Base-by-base conservation (phyloP, 1,140 invertebrate species). In the Pseudomyrmex gracilis region DNA sequence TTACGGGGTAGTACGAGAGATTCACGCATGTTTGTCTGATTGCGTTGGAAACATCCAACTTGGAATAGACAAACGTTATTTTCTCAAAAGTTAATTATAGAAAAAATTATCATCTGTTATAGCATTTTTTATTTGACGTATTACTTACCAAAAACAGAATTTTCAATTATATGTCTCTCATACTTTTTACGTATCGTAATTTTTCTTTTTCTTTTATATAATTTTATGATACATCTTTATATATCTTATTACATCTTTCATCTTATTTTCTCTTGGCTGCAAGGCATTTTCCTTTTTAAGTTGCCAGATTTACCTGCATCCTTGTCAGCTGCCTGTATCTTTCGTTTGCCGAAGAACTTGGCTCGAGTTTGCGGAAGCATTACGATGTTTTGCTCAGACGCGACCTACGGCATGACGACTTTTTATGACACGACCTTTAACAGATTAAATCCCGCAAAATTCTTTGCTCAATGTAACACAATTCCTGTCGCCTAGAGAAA, bases 281-380 rank as follows among this genome's bases (percentile, higher is more conserved):
- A 63, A 74, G 73, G 7, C 10, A 74, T 47, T 74, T 9, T 47
- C 13, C 22, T 63, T 61, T 74, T 49, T 58, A 63, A n/a, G 43
- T 63, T 45, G 20, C n/a, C 43, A 63, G 58, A 64, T 74, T 74
- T 74, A 47, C 73, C 43, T 47, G 43, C 45, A 47, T 74, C 73
- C 10, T 74, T 63, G 57, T 47, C 58, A 61, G 22, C 10, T 73
- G 71, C 43, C 10, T 22, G 20, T 43, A 63, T 74, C 57, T 47
- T 74, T 74, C 24, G 43, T 74, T 74, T 74, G 60, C 45, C 61
- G 20, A 61, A 74, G 58, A 74, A 74, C 20, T 74, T 74, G 43
- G 45, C 57, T 9, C 22, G 57, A 74, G 15, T 47, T 45, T 63
- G 57, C 20, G 45, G 15, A 74, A 63, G 45, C 73, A 49, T 74